These are phyloP conservation scores for Rhinogobio ventralis DNA, from an alignment of 2,797 vertebrate genomes.

Conservation along the genomic window DNA sequence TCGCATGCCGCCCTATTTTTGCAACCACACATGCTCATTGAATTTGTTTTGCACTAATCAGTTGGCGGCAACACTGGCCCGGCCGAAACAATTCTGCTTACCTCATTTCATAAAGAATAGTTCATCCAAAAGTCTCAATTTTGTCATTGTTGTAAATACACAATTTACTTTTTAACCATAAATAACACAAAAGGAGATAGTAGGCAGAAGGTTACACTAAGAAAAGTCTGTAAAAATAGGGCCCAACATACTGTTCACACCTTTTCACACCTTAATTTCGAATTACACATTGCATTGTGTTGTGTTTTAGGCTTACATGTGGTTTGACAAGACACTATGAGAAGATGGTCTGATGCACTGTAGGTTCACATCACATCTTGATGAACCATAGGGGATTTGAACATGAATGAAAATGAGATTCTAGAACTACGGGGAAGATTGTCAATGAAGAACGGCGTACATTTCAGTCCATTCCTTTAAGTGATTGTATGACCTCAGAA, in stretches of 20 bases:
- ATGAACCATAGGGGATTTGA: background rate
- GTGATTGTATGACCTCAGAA: background rate
- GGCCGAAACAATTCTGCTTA: background rate
- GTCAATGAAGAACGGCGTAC: background rate
- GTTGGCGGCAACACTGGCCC: background rate
- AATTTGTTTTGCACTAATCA: background rate
- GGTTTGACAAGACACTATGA: background rate
- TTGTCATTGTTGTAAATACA: slow-evolving; percentile 57
- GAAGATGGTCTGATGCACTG: background rate
- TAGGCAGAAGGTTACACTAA: background rate
- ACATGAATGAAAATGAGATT: background rate
- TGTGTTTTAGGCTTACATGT: no score
- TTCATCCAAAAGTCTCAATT: background rate
- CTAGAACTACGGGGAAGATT: background rate
- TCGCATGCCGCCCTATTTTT: background rate
- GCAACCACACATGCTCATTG: background rate
- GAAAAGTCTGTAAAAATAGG: no score
- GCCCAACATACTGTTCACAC: background rate
- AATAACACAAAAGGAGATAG: background rate
- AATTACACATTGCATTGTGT: background rate
- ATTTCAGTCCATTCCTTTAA: background rate
- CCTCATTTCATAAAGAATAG: slow-evolving; percentile 11
- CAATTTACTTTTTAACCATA: background rate
- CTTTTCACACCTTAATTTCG: background rate
- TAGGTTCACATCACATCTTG: background rate